Evolutionary conservation across 1,140 invertebrate genomes (phyloP), one percentile per base, ranked within the genome.

Genomic region (Adelges cooleyi): DNA sequence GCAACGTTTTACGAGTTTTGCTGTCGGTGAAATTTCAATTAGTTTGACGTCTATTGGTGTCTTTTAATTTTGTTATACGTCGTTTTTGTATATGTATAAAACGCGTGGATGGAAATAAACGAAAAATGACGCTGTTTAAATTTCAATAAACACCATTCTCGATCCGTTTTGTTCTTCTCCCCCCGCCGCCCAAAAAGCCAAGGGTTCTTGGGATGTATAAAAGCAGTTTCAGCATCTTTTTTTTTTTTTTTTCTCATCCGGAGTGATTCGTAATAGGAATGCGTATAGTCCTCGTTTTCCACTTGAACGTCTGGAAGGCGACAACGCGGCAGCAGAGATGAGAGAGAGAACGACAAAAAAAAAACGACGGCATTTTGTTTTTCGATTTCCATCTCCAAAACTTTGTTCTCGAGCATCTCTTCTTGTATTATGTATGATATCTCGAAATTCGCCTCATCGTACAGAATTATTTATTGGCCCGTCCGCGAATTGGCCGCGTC

Each of bases 131-230:
- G 38, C 38, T 59, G 22, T 59, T 59, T 59, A 59, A 59, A 59
- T 59, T 59, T 59, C 54, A 59, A 59, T 59, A 59, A 59, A 59
- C 54, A 59, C n/a, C 8, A 27, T 59, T 59, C 54, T 18, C 38
- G 8, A 59, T 59, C 44, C 56, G 17, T 33, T n/a, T 62, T 48
- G 42, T 62, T 48, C 56, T 23, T 48, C 33, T 46, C 44, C 36
- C 38, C 27, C n/a, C 25, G 49, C 25, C 36, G 36, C n/a, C n/a
- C n/a, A n/a, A 11, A 33, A 33, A 5, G 29, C 42, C 25, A 17
- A 62, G 56, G 25, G 56, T 62, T 62, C 56, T 62, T 15, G 42
- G 42, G 13, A n/a, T 5, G 1, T 38, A 59, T 46, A 62, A 33
- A 17, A 17, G 56, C 56, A 50, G 46, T 62, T 62, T 62, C 29